Base-by-base conservation (phyloP, 1,140 invertebrate species). In the Zaprionus ghesquierei region DNA sequence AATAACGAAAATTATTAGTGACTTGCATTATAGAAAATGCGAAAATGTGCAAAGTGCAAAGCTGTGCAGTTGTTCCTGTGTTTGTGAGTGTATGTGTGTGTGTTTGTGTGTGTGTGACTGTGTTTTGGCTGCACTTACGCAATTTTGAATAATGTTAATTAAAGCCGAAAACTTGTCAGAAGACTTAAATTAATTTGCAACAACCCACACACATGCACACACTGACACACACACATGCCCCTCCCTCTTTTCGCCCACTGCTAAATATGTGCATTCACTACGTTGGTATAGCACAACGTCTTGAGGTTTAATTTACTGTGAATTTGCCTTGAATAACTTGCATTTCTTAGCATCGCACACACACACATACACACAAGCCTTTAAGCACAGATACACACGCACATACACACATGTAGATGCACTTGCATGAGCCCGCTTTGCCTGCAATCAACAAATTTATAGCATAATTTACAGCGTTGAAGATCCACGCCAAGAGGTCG, bases 151-250 rank as follows among this genome's bases (percentile, higher is more conserved):
- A 63, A 87, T 69, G 60, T 70, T 70, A 81, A 75, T 73, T 68
- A 13, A 66, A 69, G 35, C 27, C 63, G 77, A 75, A 68, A 78
- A 53, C 31, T 72, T 74, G 68, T 73, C 66, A 70, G 62, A 63
- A 61, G 50, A 38, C 69, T 70, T 73, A 79, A 87, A 87, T 79
- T 79, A 78, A 20, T 35, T 65, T 61, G 5, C 54, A 23, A 25
- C 31, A 33, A 20, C 3, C 41, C 56, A 54, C 6, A 38, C 13
- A 61, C 20, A 15, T 10, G 2, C 5, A 22, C 23, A 18, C 15
- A 41, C 5, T 22, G 0, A 12, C 20, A 33, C 27, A 20, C 9
- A 27, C 31, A 51, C 23, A 51, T 6, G 35, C 35, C 25, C 41
- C 23, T 54, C n/a, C 25, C 23, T 15, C 35, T 5, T 13, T 15